Evolutionary conservation across 2,888 invertebrate species (phyloP).

Genomic region (Acrocera orbiculus): DNA sequence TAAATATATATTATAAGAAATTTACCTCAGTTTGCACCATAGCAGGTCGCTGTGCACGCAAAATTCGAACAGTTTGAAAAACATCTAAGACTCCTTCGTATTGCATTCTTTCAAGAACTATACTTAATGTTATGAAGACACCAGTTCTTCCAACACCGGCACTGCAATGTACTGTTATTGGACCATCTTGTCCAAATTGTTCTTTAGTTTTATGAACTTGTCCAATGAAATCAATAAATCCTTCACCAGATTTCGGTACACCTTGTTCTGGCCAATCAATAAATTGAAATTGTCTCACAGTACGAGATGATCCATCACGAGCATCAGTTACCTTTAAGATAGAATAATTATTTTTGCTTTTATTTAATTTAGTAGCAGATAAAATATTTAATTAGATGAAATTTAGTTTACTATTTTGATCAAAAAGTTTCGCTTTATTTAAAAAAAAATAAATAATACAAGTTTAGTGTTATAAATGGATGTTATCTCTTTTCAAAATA

Average conservation of each 20-base stretch:
- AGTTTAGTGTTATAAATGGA: too few species aligned
- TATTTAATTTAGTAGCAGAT: too few species aligned
- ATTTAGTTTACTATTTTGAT: neutral
- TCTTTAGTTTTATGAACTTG: constrained; percentile 99
- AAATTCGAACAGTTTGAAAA: constrained; percentile 95
- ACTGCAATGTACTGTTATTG: constrained; percentile 97
- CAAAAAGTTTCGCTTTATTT: neutral
- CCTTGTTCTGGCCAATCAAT: constrained; percentile 94
- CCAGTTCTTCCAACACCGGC: constrained; percentile 98
- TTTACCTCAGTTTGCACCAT: constrained; percentile 98
- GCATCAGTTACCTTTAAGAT: constrained; percentile 70
- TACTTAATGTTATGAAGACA: constrained; percentile 94
- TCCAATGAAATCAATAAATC: constrained; percentile 98
- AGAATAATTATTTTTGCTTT: neutral
- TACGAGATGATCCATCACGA: constrained; percentile 88
- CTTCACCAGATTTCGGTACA: constrained; percentile 94
- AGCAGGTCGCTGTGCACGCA: constrained; percentile 94
- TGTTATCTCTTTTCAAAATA: too few species aligned
- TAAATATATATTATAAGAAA: constrained; percentile 1
- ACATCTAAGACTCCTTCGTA: constrained; percentile 98
- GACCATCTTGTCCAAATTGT: constrained; percentile 98
- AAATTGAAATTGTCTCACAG: constrained; percentile 91
- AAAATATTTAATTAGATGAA: neutral
- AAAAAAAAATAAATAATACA: neutral
- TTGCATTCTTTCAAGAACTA: constrained; percentile 96